Evolutionary conservation across 2,888 invertebrate genomes (phyloP), one percentile per base, ranked within the genome.

Genomic region (Trissoscelio sp.): DNA sequence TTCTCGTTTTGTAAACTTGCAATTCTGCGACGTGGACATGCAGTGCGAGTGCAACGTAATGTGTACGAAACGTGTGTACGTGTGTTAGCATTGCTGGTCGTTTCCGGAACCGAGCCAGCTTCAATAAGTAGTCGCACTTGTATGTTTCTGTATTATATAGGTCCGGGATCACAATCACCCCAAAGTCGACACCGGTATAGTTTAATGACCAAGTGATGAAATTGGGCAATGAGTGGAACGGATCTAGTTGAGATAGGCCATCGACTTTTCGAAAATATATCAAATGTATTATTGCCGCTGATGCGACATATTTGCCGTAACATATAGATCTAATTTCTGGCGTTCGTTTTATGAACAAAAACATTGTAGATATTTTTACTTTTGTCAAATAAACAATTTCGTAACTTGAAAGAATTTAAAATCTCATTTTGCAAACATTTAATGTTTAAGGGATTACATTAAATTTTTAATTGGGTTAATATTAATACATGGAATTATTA

Each of bases 1-100:
- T 58, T 66, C 75, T 66, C 58, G 66, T 66, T 75, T 75, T 66
- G 75, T 75, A 75, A 74, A 66, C 74, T 74, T 66, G 74, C 74
- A 74, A 66, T 75, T 67, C 66, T 66, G 48, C 75, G 58, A 66
- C 55, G 57, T 64, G 64, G 75, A 67, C 75, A 66, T 51, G 48
- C 42, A 55, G 37, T 58, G 16, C 66, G 31, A 34, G 51, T 57
- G 58, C 44, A 44, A 34, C 28, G 34, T 73, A 60, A 74, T 58
- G 70, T 69, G 69, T 57, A 70, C 51, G 39, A 57, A 55, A 31
- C 46, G 57, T 11, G 20, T 42, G 2, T 69, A 55, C 22, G 53
- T 51, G 69, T 75, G 57, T 66, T 67, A 37, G 34, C 48, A n/a
- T 51, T 58, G 48, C 22, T 57, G 58, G 66, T 58, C 57, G 51